Base-by-base conservation (phyloP, 1,140 invertebrate genomes). In the Zaprionus kolodkinae region DNA sequence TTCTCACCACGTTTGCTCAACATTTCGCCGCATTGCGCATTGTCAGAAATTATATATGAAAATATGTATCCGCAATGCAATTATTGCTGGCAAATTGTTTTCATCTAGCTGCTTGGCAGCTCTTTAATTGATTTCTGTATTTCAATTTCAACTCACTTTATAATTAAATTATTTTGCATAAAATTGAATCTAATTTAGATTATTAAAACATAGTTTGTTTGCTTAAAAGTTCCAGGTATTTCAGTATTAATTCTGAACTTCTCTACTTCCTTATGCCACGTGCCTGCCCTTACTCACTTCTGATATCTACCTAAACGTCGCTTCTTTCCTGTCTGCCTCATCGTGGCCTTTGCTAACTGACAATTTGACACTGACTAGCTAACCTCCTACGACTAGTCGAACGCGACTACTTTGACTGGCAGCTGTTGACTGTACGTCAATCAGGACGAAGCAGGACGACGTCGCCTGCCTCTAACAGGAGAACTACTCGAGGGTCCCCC, bases 401-500 rank as follows among this genome's bases (percentile, higher is more conserved):
- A 64, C 40, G 72, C 35, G 63, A 55, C 79, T 71, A 69, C 57
- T 59, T 77, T 84, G 85, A 84, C 65, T 78, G 84, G 30, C 85
- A 88, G 84, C 70, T 72, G 73, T 75, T 87, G 77, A 81, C 69
- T 81, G n/a, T 43, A 60, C 60, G 67, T 70, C 67, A 27, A 71
- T 75, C 72, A 61, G 35, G 66, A 30, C 45, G 52, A 13, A 30
- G 27, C n/a, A 21, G 21, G 21, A 21, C 21, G 21, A 25, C 35
- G 15, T n/a, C 15, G 15, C 6, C 54, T 7, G 21, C 6, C 13
- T 15, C 21, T 11, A n/a, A 1, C 6, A 17, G 13, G 33, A 35
- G 21, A 35, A 61, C 30, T 25, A 43, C 12, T 54, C 38, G 56
- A 68, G 21, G 43, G 48, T 56, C 70, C 21, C 38, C 54, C 57